Evolutionary conservation across 2,797 vertebrate species (phyloP).

Genomic region (Cyprinodon diabolis): DNA sequence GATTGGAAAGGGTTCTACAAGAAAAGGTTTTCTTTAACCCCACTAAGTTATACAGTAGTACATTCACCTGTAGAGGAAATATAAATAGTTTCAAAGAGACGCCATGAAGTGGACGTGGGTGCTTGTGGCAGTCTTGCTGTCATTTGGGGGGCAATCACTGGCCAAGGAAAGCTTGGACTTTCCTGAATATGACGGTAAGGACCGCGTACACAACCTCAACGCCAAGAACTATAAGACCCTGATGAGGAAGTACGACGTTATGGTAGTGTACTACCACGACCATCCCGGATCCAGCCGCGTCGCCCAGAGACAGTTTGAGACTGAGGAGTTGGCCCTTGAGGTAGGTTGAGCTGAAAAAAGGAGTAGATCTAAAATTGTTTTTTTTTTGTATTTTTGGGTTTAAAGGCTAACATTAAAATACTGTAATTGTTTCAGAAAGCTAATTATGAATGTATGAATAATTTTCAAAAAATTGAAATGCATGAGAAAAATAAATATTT

Average conservation of each 20-base stretch:
- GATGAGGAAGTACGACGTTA: slow-evolving; percentile 89
- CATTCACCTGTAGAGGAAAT: slow-evolving; percentile 47
- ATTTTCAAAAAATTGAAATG: slow-evolving; percentile 8
- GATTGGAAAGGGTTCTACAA: slow-evolving; percentile 75
- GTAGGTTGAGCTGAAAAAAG: slow-evolving; percentile 72
- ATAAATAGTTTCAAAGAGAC: slow-evolving; percentile 50
- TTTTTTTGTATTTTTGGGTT: neutral
- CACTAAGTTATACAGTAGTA: slow-evolving; percentile 22
- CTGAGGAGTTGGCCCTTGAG: slow-evolving; percentile 90
- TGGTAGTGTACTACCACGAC: slow-evolving; percentile 91
- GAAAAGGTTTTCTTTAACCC: slow-evolving; percentile 40
- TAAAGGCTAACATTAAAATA: neutral
- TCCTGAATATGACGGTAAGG: slow-evolving; percentile 87
- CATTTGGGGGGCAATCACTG: slow-evolving; percentile 64
- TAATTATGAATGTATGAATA: neutral
- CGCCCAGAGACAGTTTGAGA: slow-evolving; percentile 87
- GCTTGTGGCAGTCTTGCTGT: slow-evolving; percentile 79
- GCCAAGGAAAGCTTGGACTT: slow-evolving; percentile 83
- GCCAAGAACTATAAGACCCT: slow-evolving; percentile 87
- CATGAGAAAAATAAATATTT: neutral
- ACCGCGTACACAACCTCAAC: slow-evolving; percentile 87
- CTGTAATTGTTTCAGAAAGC: neutral
- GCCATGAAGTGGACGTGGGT: slow-evolving; percentile 83
- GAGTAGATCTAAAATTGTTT: neutral
- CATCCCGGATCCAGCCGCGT: slow-evolving; percentile 85